phyloP scores from a whole-genome alignment of 2,888 invertebrate genomes.

The Acleris cristana region DNA sequence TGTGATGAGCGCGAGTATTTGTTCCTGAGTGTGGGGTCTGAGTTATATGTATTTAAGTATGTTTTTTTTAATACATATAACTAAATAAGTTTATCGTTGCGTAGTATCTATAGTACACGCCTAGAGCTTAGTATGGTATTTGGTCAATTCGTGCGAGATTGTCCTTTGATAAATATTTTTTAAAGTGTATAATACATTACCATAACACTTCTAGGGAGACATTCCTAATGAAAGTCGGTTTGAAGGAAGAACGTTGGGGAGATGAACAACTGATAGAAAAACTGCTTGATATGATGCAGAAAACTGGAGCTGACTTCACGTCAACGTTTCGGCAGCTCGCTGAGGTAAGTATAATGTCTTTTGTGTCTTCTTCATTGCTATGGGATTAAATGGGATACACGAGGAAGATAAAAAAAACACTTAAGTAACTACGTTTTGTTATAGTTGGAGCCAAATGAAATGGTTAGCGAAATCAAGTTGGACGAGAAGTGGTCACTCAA shows the following conservation, averaged over 20 bases:
- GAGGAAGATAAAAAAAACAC: too few species aligned
- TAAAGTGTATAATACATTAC: too few species aligned
- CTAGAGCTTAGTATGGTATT: too few species aligned
- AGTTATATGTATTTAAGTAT: too few species aligned
- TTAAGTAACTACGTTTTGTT: neutral
- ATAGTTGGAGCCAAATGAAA: constrained; percentile 70
- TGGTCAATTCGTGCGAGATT: too few species aligned
- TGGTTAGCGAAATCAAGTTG: constrained; percentile 65
- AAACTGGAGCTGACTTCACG: constrained; percentile 86
- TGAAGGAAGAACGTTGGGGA: constrained; percentile 75
- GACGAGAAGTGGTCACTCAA: constrained; percentile 80
- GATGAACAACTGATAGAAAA: constrained; percentile 78
- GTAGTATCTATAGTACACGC: neutral
- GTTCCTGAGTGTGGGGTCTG: too few species aligned
- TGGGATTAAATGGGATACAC: too few species aligned
- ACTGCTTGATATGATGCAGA: constrained; percentile 85
- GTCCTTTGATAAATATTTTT: too few species aligned
- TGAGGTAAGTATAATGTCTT: constrained; percentile 60
- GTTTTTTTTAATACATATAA: too few species aligned
- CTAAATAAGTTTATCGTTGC: neutral
- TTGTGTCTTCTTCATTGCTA: too few species aligned
- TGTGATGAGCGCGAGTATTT: too few species aligned
- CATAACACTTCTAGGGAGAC: constrained; percentile 58
- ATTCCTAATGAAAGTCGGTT: constrained; percentile 82
- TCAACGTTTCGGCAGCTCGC: constrained; percentile 83